phyloP scores from a whole-genome alignment of 2,797 vertebrate species.

The Diplodus sargus region DNA sequence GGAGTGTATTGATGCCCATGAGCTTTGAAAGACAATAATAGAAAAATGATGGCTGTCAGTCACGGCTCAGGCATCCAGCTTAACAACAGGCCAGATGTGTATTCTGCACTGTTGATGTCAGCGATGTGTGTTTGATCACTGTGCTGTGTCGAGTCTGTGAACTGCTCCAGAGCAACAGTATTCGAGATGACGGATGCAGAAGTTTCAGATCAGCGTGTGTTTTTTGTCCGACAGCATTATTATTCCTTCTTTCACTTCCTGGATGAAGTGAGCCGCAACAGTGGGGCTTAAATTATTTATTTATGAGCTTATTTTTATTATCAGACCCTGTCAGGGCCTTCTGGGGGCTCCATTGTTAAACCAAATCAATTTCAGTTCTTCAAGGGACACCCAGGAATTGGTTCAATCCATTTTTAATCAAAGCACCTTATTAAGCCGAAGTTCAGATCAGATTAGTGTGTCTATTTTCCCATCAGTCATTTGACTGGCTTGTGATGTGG shows the following conservation, averaged over 20 bases:
- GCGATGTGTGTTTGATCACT: conserved; percentile 31
- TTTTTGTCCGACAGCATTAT: neutral
- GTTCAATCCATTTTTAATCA: conserved; percentile 65
- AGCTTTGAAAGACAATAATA: conserved; percentile 30
- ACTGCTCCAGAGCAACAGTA: neutral
- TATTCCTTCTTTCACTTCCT: conserved; percentile 4
- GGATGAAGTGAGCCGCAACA: conserved; percentile 8
- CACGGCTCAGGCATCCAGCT: conserved; percentile 9
- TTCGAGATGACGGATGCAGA: conserved; percentile 7
- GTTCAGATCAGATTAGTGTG: conserved; percentile 28
- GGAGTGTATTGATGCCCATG: conserved; percentile 47
- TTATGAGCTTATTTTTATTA: conserved; percentile 40
- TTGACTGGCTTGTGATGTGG: conserved; percentile 21
- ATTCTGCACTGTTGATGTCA: conserved; percentile 12
- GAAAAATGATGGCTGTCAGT: conserved; percentile 51
- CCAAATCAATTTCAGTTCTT: conserved; percentile 42
- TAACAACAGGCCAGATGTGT: conserved; percentile 41
- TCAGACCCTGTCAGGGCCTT: conserved; percentile 2
- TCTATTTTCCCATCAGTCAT: conserved; percentile 23
- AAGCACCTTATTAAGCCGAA: conserved; percentile 31
- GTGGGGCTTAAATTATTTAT: conserved; percentile 25
- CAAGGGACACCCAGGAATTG: conserved; percentile 29
- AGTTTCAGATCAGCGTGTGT: neutral
- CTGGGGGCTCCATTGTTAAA: conserved; percentile 24
- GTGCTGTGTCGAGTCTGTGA: conserved; percentile 21